Evolutionary conservation across 2,113 vertebrate genomes (phyloP).

Genomic region (Chaenogobius annularis): DNA sequence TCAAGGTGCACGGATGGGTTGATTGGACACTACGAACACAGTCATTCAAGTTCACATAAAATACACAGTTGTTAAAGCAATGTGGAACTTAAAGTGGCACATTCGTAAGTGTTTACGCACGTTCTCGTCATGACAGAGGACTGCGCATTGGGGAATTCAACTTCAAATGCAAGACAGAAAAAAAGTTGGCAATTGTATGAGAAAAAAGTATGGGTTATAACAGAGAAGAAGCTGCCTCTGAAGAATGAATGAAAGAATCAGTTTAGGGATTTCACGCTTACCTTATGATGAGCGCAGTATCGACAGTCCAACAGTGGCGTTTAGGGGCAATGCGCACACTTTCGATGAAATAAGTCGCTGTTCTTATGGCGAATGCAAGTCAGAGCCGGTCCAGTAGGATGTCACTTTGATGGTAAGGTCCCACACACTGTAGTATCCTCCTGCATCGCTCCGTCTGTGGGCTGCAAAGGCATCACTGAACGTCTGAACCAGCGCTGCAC

Average conservation of each 20-base stretch:
- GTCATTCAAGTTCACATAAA: slow-evolving; percentile 37
- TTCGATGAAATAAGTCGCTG: slow-evolving; percentile 7
- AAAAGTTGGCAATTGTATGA: slow-evolving; percentile 10
- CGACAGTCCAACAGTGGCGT: slow-evolving; percentile 19
- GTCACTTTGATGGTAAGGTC: slow-evolving; percentile 49
- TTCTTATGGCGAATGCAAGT: slow-evolving; percentile 22
- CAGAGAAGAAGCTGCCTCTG: slow-evolving; percentile 27
- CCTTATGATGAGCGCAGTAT: slow-evolving; percentile 47
- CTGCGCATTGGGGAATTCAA: not conserved
- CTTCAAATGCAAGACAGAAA: not conserved
- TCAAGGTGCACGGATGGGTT: slow-evolving; percentile 30
- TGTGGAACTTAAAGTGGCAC: slow-evolving; percentile 35
- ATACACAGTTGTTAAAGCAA: not conserved
- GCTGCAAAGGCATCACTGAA: slow-evolving; percentile 65
- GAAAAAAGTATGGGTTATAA: not conserved
- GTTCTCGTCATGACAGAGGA: not conserved
- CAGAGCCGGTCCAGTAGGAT: slow-evolving; percentile 26
- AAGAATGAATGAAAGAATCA: slow-evolving; percentile 51
- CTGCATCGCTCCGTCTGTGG: slow-evolving; percentile 55
- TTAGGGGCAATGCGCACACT: slow-evolving; percentile 49
- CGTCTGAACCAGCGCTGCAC: slow-evolving; percentile 59
- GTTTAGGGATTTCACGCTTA: slow-evolving; percentile 55
- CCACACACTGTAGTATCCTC: slow-evolving; percentile 54
- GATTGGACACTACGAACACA: slow-evolving; percentile 27
- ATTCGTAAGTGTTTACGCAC: not conserved